Evolutionary conservation across 2,113 vertebrate species (phyloP).

Genomic region (Chamaetylas fuelleborni): DNA sequence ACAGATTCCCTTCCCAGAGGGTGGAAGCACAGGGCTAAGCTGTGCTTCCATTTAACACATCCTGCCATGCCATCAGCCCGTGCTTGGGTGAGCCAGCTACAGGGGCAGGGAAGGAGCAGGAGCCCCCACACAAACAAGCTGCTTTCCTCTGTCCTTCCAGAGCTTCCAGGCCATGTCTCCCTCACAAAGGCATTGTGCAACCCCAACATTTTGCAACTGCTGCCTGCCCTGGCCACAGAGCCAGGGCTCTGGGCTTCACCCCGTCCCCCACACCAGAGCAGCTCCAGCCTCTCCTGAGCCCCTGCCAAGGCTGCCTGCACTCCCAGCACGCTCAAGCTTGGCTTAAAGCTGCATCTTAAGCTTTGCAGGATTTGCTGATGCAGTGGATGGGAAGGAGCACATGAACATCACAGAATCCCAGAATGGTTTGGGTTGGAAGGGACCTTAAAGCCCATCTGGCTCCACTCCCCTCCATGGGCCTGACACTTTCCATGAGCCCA

Average conservation of each 20-base stretch:
- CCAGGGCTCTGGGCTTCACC: background rate
- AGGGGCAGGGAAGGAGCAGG: background rate
- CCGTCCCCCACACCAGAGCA: fast-evolving
- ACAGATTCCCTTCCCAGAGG: background rate
- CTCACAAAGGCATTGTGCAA: background rate
- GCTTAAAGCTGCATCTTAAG: background rate
- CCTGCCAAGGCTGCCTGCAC: background rate
- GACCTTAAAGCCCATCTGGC: background rate
- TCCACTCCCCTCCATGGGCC: background rate
- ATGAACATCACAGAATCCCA: background rate
- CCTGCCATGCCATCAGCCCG: fast-evolving
- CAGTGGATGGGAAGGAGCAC: background rate
- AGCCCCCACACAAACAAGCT: background rate
- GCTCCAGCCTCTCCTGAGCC: background rate
- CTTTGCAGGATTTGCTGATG: background rate
- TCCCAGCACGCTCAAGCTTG: background rate
- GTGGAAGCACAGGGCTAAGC: background rate
- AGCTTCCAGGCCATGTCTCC: background rate
- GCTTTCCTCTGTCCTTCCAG: background rate
- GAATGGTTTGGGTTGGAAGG: background rate
- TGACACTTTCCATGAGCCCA: background rate
- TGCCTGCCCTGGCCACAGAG: background rate
- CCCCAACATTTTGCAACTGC: background rate
- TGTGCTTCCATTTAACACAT: background rate
- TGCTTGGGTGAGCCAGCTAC: background rate